Conservation (phyloP, 2,113 vertebrate genomes). For the Upupa epops region DNA sequence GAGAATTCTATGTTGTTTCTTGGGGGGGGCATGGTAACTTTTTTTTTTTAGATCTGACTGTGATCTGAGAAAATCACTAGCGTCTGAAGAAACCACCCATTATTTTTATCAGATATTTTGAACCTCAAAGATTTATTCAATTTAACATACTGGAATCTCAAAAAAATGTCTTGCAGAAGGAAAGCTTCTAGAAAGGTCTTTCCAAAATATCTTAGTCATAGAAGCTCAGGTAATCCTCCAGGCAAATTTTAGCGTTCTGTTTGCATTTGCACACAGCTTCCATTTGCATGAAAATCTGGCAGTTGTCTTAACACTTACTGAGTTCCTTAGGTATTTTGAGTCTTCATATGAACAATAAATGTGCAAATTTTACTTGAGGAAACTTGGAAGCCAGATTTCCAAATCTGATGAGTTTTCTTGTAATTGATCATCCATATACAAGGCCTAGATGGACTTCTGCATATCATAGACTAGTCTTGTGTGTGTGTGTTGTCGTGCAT, state of each 20-base stretch:
- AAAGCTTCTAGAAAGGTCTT: not conserved
- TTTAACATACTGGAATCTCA: not conserved
- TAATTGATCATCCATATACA: not conserved
- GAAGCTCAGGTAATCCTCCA: not conserved
- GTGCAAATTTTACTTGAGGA: not conserved
- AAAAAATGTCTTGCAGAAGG: not conserved
- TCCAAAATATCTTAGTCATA: not conserved
- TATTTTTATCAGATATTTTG: not conserved
- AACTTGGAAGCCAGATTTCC: not conserved
- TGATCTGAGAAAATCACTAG: not conserved
- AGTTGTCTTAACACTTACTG: not conserved
- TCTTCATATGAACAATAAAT: not conserved
- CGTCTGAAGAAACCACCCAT: not conserved
- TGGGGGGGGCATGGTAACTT: not conserved
- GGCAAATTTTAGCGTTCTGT: not conserved
- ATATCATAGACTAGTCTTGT: not conserved
- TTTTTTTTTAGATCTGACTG: not conserved
- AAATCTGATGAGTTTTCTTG: not conserved
- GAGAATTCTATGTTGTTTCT: not conserved
- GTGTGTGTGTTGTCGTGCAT: rapidly evolving
- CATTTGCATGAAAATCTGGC: not conserved
- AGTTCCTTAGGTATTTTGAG: not conserved
- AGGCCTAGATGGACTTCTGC: not conserved
- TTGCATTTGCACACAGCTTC: not conserved
- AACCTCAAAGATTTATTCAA: not conserved